A percentile compares a stretch with the other conserved stretches of the same genome.
Conservation (phyloP, 1,140 invertebrate species). For the Drosophila truncata region DNA sequence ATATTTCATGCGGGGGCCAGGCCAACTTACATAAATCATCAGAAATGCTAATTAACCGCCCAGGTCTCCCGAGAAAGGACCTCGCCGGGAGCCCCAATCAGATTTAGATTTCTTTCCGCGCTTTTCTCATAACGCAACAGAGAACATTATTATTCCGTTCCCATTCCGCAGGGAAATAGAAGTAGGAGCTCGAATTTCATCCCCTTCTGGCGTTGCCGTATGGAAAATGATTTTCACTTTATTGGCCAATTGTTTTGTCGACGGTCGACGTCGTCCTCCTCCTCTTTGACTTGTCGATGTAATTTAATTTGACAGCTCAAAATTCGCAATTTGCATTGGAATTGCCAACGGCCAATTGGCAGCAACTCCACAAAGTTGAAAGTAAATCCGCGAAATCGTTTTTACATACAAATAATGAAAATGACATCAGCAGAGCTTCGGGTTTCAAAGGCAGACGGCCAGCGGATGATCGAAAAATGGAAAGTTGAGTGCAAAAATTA, state of each 20-base stretch:
- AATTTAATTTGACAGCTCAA: constrained; percentile 60
- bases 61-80: constrained; percentile 25
- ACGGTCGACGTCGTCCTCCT: constrained; percentile 22
- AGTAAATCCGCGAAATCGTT: constrained; percentile 67
- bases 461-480: not conserved
- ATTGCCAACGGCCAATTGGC: constrained; percentile 36
- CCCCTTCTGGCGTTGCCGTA: not conserved
- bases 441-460: not conserved
- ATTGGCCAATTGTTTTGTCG: constrained; percentile 36
- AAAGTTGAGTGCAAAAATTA: constrained; percentile 26
- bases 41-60: constrained; percentile 74
- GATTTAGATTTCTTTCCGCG: constrained; percentile 28
- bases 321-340: constrained; percentile 51
- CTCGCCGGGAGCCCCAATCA: constrained; percentile 3
- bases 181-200: constrained; percentile 1
- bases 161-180: constrained; percentile 2
- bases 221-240: constrained; percentile 45
- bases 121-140: constrained; percentile 6
- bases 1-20: constrained; percentile 69
- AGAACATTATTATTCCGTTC: constrained; percentile 7
- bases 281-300: constrained; percentile 43
- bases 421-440: constrained; percentile 41
- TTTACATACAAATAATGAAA: constrained; percentile 74
- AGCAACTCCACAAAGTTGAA: constrained; percentile 34
- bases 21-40: constrained; percentile 66